Evolutionary conservation across 2,888 invertebrate species (phyloP).

Genomic region (Plagodis pulveraria): DNA sequence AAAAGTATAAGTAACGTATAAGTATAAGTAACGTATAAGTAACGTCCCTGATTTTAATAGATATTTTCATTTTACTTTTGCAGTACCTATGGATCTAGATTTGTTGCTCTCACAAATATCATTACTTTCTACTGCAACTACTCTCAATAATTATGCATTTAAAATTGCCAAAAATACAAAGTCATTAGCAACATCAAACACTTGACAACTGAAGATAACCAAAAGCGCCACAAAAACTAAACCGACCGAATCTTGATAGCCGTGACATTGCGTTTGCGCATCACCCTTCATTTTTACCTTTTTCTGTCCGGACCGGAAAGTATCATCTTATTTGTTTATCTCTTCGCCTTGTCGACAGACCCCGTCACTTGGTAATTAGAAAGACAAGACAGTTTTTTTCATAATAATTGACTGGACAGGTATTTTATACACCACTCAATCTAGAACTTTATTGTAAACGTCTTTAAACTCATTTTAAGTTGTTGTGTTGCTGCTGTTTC

Average conservation of each 20-base stretch:
- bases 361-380: constrained; percentile 77
- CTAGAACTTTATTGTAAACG: constrained; percentile 10
- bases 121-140: too few species aligned
- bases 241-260: constrained; percentile 22
- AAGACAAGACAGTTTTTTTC: constrained; percentile 74
- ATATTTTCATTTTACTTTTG: too few species aligned
- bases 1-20: too few species aligned
- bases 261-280: constrained; percentile 34
- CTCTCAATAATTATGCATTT: neutral
- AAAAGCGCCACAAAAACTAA: constrained; percentile 15
- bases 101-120: too few species aligned
- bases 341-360: constrained; percentile 69
- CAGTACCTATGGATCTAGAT: too few species aligned
- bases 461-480: constrained; percentile 17
- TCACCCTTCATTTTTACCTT: constrained; percentile 22
- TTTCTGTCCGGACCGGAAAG: constrained; percentile 59
- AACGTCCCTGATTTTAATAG: too few species aligned
- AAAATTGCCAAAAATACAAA: constrained; percentile 2
- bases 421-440: constrained; percentile 17
- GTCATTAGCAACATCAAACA: constrained; percentile 5
- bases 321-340: constrained; percentile 81
- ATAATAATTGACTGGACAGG: constrained; percentile 72
- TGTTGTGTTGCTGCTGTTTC: constrained; percentile 15
- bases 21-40: too few species aligned
- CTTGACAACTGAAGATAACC: constrained; percentile 16